Evolutionary conservation across 2,113 vertebrate genomes (phyloP).

Genomic region (Melanostigma gelatinosum): DNA sequence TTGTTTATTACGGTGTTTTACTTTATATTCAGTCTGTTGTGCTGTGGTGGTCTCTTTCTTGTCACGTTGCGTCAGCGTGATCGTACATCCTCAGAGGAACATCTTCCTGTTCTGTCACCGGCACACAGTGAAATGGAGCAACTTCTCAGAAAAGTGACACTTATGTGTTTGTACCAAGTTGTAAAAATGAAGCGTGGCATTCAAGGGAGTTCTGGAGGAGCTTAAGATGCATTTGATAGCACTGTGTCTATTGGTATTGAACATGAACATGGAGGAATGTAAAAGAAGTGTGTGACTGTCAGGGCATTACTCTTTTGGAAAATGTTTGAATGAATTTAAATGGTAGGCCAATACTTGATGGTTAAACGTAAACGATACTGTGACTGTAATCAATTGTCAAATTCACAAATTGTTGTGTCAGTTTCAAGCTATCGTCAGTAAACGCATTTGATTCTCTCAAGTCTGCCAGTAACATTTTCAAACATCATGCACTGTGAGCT

Average conservation of each 20-base stretch:
- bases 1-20: constrained; percentile 13
- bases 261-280: neutral
- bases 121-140: constrained; percentile 29
- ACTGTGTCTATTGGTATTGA: neutral
- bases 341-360: neutral
- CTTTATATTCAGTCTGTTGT: neutral
- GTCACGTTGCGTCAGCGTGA: constrained; percentile 20
- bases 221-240: constrained; percentile 25
- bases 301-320: neutral
- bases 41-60: constrained; percentile 8
- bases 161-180: constrained; percentile 35
- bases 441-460: constrained; percentile 1
- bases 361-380: constrained; percentile 15
- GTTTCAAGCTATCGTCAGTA: constrained; percentile 3
- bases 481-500: neutral
- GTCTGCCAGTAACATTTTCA: constrained; percentile 6
- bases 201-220: neutral
- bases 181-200: constrained; percentile 40
- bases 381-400: neutral
- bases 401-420: neutral
- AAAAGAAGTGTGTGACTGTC: neutral
- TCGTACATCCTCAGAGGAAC: constrained; percentile 25
- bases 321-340: neutral
- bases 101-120: constrained; percentile 43
- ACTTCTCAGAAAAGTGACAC: constrained; percentile 33